Evolutionary conservation across 2,797 vertebrate species (phyloP).

Genomic region (Clarias laeviceps): DNA sequence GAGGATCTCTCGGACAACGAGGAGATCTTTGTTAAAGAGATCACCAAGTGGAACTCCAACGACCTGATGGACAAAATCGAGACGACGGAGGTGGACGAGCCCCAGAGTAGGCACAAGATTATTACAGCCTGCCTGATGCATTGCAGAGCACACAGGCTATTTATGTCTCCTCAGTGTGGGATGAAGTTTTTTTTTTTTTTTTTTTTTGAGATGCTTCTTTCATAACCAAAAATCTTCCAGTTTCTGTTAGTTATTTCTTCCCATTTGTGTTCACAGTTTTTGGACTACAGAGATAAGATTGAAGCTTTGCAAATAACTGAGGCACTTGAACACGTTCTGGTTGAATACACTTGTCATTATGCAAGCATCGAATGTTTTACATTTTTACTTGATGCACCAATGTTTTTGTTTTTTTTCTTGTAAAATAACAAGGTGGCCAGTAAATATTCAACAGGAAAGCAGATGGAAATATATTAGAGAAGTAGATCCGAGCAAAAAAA

Average conservation of each 20-base stretch:
- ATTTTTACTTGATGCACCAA: not conserved
- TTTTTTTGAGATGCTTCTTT: slow-evolving; percentile 10
- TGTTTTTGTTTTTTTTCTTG: not conserved
- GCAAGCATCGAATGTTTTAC: not conserved
- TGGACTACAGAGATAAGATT: not conserved
- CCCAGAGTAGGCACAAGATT: slow-evolving; percentile 76
- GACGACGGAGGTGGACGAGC: slow-evolving; percentile 83
- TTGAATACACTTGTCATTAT: not conserved
- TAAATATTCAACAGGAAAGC: not conserved
- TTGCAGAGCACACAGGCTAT: not conserved
- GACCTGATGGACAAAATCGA: slow-evolving; percentile 98
- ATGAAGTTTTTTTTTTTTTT: not conserved
- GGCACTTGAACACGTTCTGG: not conserved
- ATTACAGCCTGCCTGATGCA: not conserved
- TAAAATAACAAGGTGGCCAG: not conserved
- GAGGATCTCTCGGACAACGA: slow-evolving; percentile 93
- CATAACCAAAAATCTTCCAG: slow-evolving; percentile 19
- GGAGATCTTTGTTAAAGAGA: slow-evolving; percentile 89
- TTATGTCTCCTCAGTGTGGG: slow-evolving; percentile 10
- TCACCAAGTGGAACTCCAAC: slow-evolving; percentile 96
- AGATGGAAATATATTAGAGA: not conserved
- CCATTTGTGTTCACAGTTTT: not conserved
- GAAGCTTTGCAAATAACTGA: not conserved
- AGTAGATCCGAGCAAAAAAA: not conserved
- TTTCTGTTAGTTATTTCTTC: not conserved